Percentiles rank a stretch among this genome's conserved stretches.
Evolutionary conservation across 53 echinoderm and acorn worm species (phyloP).

Genomic region (Holothuria scabra): DNA sequence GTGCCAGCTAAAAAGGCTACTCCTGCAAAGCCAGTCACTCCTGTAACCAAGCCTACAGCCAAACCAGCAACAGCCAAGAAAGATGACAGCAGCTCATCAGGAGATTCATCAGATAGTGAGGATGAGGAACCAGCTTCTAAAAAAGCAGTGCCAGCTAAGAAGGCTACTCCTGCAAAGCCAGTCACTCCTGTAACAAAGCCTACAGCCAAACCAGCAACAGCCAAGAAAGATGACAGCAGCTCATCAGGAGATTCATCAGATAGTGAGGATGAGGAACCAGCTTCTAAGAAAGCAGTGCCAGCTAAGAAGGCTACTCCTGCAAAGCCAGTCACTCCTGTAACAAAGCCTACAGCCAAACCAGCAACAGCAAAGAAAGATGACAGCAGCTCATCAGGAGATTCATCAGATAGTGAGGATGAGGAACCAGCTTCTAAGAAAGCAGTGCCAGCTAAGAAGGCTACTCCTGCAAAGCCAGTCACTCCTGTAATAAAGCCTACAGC

Average conservation of each 20-base stretch:
- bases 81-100: conserved; percentile 9
- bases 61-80: conserved; percentile 35
- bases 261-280: conserved; percentile 48
- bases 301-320: conserved; percentile 21
- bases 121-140: conserved; percentile 55
- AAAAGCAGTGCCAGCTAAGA: conserved; percentile 16
- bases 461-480: conserved; percentile 34
- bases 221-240: conserved; percentile 55
- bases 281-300: conserved; percentile 24
- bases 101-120: conserved; percentile 34
- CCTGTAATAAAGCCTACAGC: conserved; percentile 41
- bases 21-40: background rate
- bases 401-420: conserved; percentile 24
- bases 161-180: background rate
- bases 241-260: conserved; percentile 56
- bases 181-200: conserved; percentile 17
- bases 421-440: conserved; percentile 29
- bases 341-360: conserved; percentile 41
- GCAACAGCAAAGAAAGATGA: conserved; percentile 40
- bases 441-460: background rate
- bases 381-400: conserved; percentile 18
- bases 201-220: conserved; percentile 7
- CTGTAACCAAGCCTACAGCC: background rate
- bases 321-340: conserved; percentile 28
- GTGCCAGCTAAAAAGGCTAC: background rate